Evolutionary conservation across 2,113 vertebrate species (phyloP), one percentile per base, ranked within the genome.

Genomic region (Esox niger): DNA sequence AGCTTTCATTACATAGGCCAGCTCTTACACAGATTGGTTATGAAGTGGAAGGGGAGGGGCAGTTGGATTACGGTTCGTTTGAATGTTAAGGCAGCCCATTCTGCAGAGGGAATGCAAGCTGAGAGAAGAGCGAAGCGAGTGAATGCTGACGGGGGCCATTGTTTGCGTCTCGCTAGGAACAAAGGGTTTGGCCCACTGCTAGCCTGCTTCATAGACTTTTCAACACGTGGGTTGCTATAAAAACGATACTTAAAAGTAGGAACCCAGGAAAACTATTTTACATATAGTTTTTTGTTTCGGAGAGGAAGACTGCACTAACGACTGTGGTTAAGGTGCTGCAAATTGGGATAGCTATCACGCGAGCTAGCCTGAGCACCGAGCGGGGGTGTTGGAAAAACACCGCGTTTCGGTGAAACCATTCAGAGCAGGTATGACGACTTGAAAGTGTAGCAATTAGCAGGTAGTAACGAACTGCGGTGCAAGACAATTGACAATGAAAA

Each of bases 91-190:
- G 15, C 47, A 72, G 43, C 71, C 62, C 60, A 62, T 54, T 27
- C 27, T 55, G 60, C 46, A 59, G 66, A 55, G 67, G 59, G 31
- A 68, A 60, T 31, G 52, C 25, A 55, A 38, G 23, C 30, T 61
- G 73, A 62, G 35, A 72, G 67, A 66, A 64, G 70, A 75, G 60
- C 0, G 11, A 52, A 11, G 47, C 2, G 47, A 52, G 47, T 5
- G 15, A 52, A n/a, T 21, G 17, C 47, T 69, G 66, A 70, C 69
- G 62, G 74, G 10, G 58, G 74, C 68, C 64, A 77, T 81, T 85
- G 83, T 85, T 85, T 81, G 62, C 65, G 52, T 60, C 77, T 78
- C 65, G 70, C 59, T 57, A 58, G 78, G 83, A 85, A 85, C 83
- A 85, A 85, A 85, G 83, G 75, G 68, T 15, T 66, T 35, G 63